These are phyloP conservation scores for Andrena camellia DNA, from an alignment of 2,888 invertebrate genomes.

Conservation along the genomic window DNA sequence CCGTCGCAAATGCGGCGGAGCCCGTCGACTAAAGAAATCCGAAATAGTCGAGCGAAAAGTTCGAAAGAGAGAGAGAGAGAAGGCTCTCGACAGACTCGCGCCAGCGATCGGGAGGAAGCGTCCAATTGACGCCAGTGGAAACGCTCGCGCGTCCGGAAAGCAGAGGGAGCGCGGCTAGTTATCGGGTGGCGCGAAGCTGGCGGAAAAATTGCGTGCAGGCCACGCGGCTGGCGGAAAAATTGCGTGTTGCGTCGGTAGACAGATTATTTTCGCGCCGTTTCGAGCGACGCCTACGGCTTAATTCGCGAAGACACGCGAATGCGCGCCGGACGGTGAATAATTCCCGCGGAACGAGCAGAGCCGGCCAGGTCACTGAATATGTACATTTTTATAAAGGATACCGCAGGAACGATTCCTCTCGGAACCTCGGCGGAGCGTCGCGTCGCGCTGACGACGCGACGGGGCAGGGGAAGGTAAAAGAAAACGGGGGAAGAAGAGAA, in stretches of 20 bases:
- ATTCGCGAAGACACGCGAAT: conserved; percentile 66
- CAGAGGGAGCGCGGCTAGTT: conserved; percentile 14
- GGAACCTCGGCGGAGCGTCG: conserved; percentile 39
- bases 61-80: background rate
- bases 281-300: conserved; percentile 61
- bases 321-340: conserved; percentile 59
- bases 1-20: no score
- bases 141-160: background rate
- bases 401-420: conserved; percentile 28
- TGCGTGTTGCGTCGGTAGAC: conserved; percentile 59
- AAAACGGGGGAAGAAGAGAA: background rate
- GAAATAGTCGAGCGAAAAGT: no score
- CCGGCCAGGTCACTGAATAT: conserved; percentile 53
- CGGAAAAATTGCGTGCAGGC: conserved; percentile 48
- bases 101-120: conserved; percentile 10
- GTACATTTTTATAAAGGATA: conserved; percentile 67
- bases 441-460: conserved; percentile 24
- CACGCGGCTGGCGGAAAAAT: conserved; percentile 49
- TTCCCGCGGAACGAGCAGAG: conserved; percentile 40
- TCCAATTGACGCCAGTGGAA: conserved; percentile 19
- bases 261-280: conserved; percentile 70
- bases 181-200: background rate
- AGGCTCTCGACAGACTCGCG: background rate
- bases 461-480: background rate
- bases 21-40: background rate